Evolutionary conservation across 2,113 vertebrate species (phyloP), one percentile per base, ranked within the genome.

Genomic region (Crotophaga sulcirostris): DNA sequence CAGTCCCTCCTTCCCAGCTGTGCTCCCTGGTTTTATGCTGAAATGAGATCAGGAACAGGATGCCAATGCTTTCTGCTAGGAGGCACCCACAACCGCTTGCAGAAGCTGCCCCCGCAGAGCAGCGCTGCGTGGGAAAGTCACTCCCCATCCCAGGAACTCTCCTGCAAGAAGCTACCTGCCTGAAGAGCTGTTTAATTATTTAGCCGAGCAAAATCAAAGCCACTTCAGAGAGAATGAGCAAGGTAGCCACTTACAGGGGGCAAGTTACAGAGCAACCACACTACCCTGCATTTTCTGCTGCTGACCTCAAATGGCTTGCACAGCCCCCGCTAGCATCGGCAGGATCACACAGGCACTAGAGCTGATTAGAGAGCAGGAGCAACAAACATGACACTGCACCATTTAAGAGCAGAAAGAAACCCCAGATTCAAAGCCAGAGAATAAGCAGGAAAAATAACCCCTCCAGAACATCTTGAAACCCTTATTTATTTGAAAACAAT

Each of bases 211-310:
- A 84, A 91, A 75, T 68, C 73, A 84, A 73, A 75, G 45, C 34
- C 76, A 31, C 11, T 38, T 55, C 21, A 6, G 28, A 6, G 40
- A 82, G 40, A 38, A 9, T 42, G 31, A 84, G 52, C 21, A 36
- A 63, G 17, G 38, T 5, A 55, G 59, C 28, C 38, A 25, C 38
- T 87, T 7, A 13, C 10, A 55, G 26, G 13, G 67, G 15, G 24
- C 36, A 38, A 12, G 34, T 55, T 56, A 34, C 33, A 47, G 67
- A 73, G 34, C 76, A 52, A 19, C 16, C 49, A 24, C 10, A 1
- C 29, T 16, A 3, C 4, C 8, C 55, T 45, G 24, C 7, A 1
- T 28, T 59, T 69, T 33, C 49, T 5, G 20, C 3, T 1, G 29
- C 19, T 1, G 40, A 33, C 34, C 21, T 44, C 67, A 34, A 10